These are phyloP conservation scores for Sebastes melanostomus DNA, from an alignment of 2,797 vertebrate species.

Conservation along the genomic window DNA sequence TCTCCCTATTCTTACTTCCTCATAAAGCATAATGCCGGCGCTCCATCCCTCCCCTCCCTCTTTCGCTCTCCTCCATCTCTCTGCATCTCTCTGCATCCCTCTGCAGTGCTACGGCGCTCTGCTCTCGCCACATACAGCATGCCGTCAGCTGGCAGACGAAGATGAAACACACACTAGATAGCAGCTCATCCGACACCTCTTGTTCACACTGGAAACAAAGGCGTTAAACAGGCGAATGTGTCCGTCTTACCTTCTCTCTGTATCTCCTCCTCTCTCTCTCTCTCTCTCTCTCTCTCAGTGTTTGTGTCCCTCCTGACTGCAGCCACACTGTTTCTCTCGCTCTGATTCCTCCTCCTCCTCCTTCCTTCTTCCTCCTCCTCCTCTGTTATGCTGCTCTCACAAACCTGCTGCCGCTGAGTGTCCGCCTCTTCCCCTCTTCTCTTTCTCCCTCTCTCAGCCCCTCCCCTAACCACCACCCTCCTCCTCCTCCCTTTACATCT, in stretches of 20 bases:
- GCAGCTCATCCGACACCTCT: conserved; percentile 12
- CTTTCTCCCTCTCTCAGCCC: conserved; percentile 24
- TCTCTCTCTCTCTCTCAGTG: conserved; percentile 13
- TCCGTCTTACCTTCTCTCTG: conserved; percentile 61
- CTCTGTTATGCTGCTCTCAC: conserved; percentile 69
- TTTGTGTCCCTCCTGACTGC: conserved; percentile 63
- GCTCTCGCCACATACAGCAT: conserved; percentile 41
- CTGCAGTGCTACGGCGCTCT: conserved; percentile 65
- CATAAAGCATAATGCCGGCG: conserved; percentile 32
- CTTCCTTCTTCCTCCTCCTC: conserved; percentile 43
- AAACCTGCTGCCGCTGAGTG: conserved; percentile 66
- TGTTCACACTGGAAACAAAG: conserved; percentile 20
- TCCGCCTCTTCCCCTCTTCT: conserved; percentile 52
- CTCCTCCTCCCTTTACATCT: conserved; percentile 11
- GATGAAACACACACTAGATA: background rate
- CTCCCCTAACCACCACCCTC: conserved; percentile 24
- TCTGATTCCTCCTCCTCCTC: conserved; percentile 58
- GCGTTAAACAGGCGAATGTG: background rate
- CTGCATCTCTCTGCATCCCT: conserved; percentile 70
- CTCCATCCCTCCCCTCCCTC: conserved; percentile 22
- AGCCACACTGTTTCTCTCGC: conserved; percentile 69
- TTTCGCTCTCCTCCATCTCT: conserved; percentile 43
- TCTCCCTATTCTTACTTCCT: conserved; percentile 43
- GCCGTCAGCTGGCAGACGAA: conserved; percentile 58
- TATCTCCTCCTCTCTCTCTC: conserved; percentile 42